phyloP scores from a whole-genome alignment of 2,113 vertebrate genomes.

The Gobio gobio region DNA sequence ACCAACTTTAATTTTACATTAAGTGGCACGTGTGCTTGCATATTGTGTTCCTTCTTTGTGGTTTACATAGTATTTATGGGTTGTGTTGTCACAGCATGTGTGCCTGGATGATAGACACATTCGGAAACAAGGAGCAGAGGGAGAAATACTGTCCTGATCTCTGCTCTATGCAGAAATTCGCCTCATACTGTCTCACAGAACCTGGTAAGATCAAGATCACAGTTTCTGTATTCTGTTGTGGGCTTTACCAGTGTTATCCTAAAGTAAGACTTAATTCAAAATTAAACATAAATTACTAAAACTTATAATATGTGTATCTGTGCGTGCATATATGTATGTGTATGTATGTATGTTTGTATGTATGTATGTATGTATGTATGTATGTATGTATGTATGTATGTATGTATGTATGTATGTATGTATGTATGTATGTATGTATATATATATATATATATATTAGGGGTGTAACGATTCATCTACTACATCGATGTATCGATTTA shows the following conservation, averaged over 20 bases:
- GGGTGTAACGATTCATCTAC: too few relatives aligned
- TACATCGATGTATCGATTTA: too few relatives aligned
- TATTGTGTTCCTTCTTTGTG: not conserved
- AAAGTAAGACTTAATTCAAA: not conserved
- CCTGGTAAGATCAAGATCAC: conserved; percentile 81
- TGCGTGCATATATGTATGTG: too few relatives aligned
- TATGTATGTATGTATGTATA: too few relatives aligned
- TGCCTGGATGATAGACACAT: conserved; percentile 95
- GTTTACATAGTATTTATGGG: not conserved
- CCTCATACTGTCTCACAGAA: conserved; percentile 96
- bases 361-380: too few relatives aligned
- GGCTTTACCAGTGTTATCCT: not conserved
- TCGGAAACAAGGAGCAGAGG: conserved; percentile 87
- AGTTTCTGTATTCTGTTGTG: not conserved
- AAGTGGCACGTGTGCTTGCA: not conserved
- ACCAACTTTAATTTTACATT: not conserved
- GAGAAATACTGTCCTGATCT: conserved; percentile 86
- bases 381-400: too few relatives aligned
- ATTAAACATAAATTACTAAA: not conserved
- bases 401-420: too few relatives aligned
- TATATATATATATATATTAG: too few relatives aligned
- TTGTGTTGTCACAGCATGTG: conserved; percentile 85
- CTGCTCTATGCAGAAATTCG: conserved; percentile 92
- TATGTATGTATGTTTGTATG: too few relatives aligned
- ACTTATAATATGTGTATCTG: too few relatives aligned